phyloP scores from a whole-genome alignment of 2,797 vertebrate species.

The Clarias pachynema region DNA sequence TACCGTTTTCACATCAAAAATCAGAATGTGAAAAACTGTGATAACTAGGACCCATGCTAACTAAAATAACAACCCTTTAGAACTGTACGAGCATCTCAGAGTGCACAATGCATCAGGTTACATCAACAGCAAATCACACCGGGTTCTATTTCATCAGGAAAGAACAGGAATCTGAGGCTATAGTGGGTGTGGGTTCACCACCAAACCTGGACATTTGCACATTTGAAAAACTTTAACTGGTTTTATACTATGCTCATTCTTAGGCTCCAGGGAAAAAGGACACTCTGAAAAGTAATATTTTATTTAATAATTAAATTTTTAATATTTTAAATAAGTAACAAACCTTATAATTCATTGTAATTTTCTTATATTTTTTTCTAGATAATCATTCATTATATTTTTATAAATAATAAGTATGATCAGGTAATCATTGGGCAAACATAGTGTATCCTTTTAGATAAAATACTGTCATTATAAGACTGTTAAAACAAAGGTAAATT shows the following conservation, averaged over 20 bases:
- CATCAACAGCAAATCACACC: not conserved
- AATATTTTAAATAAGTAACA: not conserved
- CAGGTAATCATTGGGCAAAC: not conserved
- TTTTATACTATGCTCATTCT: not conserved
- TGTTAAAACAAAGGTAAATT: not conserved
- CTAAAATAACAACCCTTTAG: not conserved
- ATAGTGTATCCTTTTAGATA: not conserved
- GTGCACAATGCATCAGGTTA: not conserved
- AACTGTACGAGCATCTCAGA: not conserved
- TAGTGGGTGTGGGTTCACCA: not conserved
- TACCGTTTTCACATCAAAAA: not conserved
- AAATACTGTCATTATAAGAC: not conserved
- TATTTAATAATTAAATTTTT: not conserved
- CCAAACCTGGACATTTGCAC: not conserved
- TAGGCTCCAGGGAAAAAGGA: not conserved
- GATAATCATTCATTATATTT: too few species aligned
- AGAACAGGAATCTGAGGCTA: not conserved
- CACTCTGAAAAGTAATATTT: not conserved
- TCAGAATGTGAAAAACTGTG: not conserved
- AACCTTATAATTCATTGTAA: not conserved
- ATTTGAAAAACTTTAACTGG: not conserved
- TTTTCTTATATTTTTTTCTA: not conserved
- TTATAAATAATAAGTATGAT: not conserved
- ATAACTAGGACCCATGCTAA: not conserved
- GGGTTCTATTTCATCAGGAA: not conserved